phyloP scores from a whole-genome alignment of 2,797 vertebrate genomes.

The Lerista edwardsae region DNA sequence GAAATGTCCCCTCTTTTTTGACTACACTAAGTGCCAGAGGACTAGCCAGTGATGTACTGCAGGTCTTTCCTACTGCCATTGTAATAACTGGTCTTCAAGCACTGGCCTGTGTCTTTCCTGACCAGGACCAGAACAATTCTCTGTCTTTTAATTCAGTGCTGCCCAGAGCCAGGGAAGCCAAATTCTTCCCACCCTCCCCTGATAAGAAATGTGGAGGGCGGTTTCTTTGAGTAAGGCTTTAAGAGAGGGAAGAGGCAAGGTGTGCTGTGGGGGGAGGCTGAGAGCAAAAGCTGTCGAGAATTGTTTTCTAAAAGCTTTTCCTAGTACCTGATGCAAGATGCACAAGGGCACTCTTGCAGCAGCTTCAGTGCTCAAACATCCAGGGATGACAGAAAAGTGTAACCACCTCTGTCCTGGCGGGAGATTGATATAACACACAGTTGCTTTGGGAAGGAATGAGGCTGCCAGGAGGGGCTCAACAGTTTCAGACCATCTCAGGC shows the following conservation, averaged over 20 bases:
- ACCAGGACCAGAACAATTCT: no score
- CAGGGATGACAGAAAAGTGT: neutral
- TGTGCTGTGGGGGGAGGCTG: neutral
- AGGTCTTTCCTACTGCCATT: no score
- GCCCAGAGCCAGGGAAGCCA: neutral
- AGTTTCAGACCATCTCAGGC: neutral
- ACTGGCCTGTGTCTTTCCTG: neutral
- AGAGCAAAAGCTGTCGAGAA: neutral
- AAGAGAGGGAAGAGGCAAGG: neutral
- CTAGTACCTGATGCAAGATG: neutral
- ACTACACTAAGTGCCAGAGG: neutral
- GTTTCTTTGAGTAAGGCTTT: neutral
- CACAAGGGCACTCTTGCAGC: neutral
- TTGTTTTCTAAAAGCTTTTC: neutral
- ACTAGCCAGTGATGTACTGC: no score
- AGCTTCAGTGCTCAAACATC: neutral
- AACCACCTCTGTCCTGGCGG: neutral
- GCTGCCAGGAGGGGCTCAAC: neutral
- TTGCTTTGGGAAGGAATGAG: neutral
- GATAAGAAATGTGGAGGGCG: neutral
- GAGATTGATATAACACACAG: neutral
- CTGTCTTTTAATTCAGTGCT: neutral
- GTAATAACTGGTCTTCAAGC: no score
- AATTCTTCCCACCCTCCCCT: neutral
- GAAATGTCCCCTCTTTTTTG: no score